Evolutionary conservation across 1,140 invertebrate genomes (phyloP), one percentile per base, ranked within the genome.

Genomic region (Batillaria attramentaria): DNA sequence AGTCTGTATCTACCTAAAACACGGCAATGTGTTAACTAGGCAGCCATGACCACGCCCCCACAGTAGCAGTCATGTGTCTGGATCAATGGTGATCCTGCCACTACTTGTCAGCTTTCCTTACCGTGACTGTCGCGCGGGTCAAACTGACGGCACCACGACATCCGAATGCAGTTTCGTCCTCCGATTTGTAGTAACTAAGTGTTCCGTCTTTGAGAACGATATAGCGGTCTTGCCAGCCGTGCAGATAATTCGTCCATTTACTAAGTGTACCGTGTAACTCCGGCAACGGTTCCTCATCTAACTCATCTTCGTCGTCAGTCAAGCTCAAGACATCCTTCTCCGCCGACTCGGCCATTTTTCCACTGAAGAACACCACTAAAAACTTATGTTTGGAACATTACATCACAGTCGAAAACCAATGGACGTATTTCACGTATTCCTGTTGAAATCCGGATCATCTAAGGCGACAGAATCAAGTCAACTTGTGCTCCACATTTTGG

Each of bases 201-300:
- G 96, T 98, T 68, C 97, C 97, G 93, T 98, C 95, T 92, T 97
- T 97, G 80, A 99, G 92, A 78, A 99, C 96, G 90, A 99, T 98
- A 92, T 95, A 99, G 80, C 98, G 94, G 89, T 97, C 95, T 92
- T 99, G 98, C 98, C 98, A 99, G 41, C 98, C 98, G 90, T 99
- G 97, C 84, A 99, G 97, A 90, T 99, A 99, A 92, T 99, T 99
- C 79, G 98, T 99, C 98, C 98, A 99, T 93, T 99, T 99, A 91
- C 95, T 96, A 77, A 99, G 83, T 24, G 85, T 86, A 16, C 89
- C 90, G 16, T 86, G 80, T 72, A 89, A 80, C 74, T 90, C 89
- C 10, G 87, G 87, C 42, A 89, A 74, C 43, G 77, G 72, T 77
- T 89, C 87, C 50, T 89, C 89, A 33, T 91, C 89, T 24, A 87